Evolutionary conservation across 2,888 invertebrate genomes (phyloP).

Genomic region (Ophion ventricosus): DNA sequence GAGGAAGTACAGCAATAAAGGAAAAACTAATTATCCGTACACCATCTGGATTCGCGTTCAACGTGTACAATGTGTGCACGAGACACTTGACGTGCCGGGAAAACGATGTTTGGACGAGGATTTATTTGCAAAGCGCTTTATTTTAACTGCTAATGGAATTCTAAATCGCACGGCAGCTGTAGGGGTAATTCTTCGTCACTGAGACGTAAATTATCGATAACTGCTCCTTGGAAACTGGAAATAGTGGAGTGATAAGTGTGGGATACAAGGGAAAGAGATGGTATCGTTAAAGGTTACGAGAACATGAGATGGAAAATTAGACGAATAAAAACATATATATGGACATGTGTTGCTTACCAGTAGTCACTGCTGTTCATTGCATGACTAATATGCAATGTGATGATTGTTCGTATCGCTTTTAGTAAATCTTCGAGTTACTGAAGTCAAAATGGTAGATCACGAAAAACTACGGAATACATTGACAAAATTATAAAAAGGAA

Average conservation of each 20-base stretch:
- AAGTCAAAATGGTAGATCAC: no score
- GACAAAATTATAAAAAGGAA: no score
- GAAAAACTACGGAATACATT: no score
- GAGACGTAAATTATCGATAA: background rate
- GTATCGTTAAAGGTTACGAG: no score
- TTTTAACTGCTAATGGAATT: background rate
- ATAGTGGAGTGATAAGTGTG: background rate
- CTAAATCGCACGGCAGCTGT: background rate
- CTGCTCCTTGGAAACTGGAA: background rate
- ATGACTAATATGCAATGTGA: no score
- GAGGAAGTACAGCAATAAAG: background rate
- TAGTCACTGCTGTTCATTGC: no score
- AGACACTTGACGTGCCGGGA: background rate
- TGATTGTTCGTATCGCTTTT: no score
- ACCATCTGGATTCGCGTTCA: background rate
- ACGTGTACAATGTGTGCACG: background rate
- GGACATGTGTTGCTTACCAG: no score
- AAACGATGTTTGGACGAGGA: background rate
- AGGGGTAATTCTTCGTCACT: background rate
- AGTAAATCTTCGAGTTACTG: no score
- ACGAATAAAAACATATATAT: no score
- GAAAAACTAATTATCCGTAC: conserved; percentile 26
- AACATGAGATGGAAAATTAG: no score
- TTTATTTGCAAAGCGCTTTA: background rate
- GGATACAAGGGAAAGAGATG: no score